These are phyloP conservation scores for Eremophila alpestris DNA, from an alignment of 2,797 vertebrate genomes.

Conservation along the genomic window DNA sequence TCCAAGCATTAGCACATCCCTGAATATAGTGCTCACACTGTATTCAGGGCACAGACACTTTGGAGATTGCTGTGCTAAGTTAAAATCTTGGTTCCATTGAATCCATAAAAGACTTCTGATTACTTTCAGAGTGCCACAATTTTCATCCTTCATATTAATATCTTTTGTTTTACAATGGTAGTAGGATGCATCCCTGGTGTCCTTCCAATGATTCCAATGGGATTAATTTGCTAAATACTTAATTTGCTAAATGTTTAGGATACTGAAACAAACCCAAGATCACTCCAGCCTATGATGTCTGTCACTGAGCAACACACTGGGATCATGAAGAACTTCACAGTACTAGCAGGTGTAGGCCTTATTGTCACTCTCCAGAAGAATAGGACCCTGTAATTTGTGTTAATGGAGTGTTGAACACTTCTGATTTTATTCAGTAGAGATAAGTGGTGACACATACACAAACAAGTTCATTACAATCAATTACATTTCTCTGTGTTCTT, in stretches of 20 bases:
- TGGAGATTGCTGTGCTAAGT: not conserved
- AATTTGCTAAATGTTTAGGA: not conserved
- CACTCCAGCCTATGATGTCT: not conserved
- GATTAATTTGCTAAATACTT: not conserved
- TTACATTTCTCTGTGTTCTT: conserved; percentile 62
- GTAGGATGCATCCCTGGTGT: not conserved
- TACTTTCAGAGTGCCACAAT: not conserved
- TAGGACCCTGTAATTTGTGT: conserved; percentile 57
- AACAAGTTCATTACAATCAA: conserved; percentile 66
- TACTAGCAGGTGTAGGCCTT: conserved; percentile 47
- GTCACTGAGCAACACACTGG: not conserved
- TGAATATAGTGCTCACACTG: not conserved
- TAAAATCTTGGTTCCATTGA: not conserved
- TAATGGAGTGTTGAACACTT: conserved; percentile 66
- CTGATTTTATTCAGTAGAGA: conserved; percentile 60
- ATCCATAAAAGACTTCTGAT: not conserved
- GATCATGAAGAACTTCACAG: conserved; percentile 10
- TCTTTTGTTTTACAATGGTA: not conserved
- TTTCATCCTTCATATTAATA: not conserved
- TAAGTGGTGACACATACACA: conserved; percentile 58
- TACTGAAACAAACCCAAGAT: conserved; percentile 34
- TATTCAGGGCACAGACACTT: not conserved
- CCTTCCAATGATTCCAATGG: not conserved
- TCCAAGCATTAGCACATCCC: not conserved
- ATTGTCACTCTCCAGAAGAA: conserved; percentile 47